Evolutionary conservation across 1,140 invertebrate genomes (phyloP).

Genomic region (Melitaea cinxia): DNA sequence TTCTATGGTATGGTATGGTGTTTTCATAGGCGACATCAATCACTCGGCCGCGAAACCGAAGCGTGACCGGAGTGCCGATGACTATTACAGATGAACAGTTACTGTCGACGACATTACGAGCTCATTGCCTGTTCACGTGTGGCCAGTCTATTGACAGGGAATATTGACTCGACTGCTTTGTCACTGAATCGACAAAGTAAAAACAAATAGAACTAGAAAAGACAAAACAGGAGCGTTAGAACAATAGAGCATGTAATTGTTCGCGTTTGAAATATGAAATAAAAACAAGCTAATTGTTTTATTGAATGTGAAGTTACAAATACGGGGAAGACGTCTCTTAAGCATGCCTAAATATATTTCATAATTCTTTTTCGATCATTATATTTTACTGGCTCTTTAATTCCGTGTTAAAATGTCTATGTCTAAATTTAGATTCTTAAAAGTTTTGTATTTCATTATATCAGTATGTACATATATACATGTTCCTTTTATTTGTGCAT

Average conservation of each 20-base stretch:
- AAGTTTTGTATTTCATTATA: no score
- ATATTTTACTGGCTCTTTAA: no score
- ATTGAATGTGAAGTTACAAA: not conserved
- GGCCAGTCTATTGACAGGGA: not conserved
- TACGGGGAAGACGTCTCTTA: not conserved
- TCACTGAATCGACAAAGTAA: not conserved
- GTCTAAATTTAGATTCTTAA: no score
- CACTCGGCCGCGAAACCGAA: not conserved
- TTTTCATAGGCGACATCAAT: constrained; percentile 13
- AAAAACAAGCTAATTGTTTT: no score
- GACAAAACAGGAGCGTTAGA: no score
- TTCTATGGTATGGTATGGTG: constrained; percentile 6
- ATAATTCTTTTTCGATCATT: no score
- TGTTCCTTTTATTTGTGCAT: no score
- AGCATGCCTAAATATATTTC: no score
- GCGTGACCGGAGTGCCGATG: constrained; percentile 17
- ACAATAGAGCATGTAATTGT: no score
- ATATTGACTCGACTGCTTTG: not conserved
- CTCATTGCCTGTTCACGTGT: not conserved
- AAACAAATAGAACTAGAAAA: not conserved
- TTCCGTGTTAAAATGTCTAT: no score
- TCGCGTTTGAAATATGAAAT: no score
- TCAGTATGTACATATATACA: no score
- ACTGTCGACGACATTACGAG: constrained; percentile 5
- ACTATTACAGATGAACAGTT: constrained; percentile 6